A percentile compares a stretch with the other conserved stretches of the same genome.
Conservation (phyloP, 64 coral and sea anemone species). For the Pocillopora verrucosa region DNA sequence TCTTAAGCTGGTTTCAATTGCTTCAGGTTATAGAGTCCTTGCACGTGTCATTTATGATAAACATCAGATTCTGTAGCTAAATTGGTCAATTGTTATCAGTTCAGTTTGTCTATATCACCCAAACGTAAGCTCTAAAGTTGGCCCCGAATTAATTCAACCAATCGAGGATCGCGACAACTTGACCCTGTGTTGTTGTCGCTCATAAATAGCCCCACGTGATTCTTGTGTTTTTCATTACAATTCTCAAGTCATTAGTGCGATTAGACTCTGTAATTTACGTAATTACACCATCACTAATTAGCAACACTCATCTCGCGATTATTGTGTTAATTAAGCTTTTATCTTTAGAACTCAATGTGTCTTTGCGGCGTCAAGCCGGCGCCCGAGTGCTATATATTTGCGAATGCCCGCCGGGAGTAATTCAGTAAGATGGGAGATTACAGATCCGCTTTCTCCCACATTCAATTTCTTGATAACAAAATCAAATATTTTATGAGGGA, state of each 20-base stretch:
- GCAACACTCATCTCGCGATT: conserved; percentile 97
- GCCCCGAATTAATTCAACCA: conserved; percentile 42
- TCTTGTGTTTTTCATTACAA: conserved; percentile 87
- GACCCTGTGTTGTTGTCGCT: conserved; percentile 58
- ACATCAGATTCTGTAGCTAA: conserved; percentile 90
- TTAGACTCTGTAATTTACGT: conserved; percentile 98
- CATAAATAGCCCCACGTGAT: conserved; percentile 84
- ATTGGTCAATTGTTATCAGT: conserved; percentile 93
- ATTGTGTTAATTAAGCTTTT: conserved; percentile 99
- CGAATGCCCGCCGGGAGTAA: conserved; percentile 77
- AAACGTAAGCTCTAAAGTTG: conserved; percentile 33
- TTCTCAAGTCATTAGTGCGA: conserved; percentile 96
- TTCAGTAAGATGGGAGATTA: conserved; percentile 68
- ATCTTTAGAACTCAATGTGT: conserved; percentile 98
- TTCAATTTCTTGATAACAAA: conserved; percentile 98
- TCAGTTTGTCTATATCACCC: conserved; percentile 80
- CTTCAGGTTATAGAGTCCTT: conserved; percentile 66
- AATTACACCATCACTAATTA: conserved; percentile 99
- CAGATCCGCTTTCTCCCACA: conserved; percentile 83
- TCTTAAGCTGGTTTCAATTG: conserved; percentile 73
- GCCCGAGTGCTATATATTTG: conserved; percentile 89
- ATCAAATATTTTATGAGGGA: conserved; percentile 97
- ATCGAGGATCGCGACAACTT: conserved; percentile 46
- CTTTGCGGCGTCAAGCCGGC: conserved; percentile 76
- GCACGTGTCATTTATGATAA: conserved; percentile 93